A percentile compares a stretch with the other conserved stretches of the same genome.
phyloP scores from a whole-genome alignment of 2,797 vertebrate genomes.

The Morus bassanus region DNA sequence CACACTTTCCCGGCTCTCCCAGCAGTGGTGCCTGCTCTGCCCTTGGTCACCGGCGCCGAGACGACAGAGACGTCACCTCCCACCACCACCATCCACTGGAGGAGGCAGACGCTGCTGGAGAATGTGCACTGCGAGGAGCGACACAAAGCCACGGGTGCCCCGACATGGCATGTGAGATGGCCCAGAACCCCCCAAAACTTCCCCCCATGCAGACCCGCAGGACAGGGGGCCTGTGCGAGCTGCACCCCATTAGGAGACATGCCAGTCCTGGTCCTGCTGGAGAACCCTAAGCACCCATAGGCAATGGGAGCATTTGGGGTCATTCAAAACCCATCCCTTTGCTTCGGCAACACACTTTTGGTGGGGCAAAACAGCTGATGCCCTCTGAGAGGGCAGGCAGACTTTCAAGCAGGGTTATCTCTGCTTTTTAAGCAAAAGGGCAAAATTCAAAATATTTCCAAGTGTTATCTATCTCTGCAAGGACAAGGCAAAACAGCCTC shows the following conservation, averaged over 20 bases:
- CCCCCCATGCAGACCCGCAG: accelerated
- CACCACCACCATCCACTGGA: slow-evolving; percentile 77
- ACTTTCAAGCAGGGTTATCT: background rate
- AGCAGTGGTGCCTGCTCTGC: slow-evolving; percentile 83
- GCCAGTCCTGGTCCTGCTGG: background rate
- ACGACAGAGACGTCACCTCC: slow-evolving; percentile 63
- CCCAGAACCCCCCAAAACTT: background rate
- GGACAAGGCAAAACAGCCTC: background rate
- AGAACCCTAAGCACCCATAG: accelerated
- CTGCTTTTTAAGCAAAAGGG: background rate
- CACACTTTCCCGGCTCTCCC: background rate
- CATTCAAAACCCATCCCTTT: background rate
- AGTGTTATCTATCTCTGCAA: accelerated
- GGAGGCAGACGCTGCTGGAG: slow-evolving; percentile 49
- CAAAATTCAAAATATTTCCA: background rate
- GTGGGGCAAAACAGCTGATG: background rate
- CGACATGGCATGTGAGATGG: slow-evolving; percentile 69
- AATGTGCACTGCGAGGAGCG: slow-evolving; percentile 69
- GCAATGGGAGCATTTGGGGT: background rate
- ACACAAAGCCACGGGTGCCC: slow-evolving; percentile 32
- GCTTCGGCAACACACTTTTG: accelerated
- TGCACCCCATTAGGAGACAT: accelerated
- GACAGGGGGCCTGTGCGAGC: accelerated
- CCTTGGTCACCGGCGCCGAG: slow-evolving; percentile 60
- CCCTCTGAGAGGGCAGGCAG: background rate